These are phyloP conservation scores for Ennomos fuscantarius DNA, from an alignment of 2,888 invertebrate genomes.

Conservation along the genomic window DNA sequence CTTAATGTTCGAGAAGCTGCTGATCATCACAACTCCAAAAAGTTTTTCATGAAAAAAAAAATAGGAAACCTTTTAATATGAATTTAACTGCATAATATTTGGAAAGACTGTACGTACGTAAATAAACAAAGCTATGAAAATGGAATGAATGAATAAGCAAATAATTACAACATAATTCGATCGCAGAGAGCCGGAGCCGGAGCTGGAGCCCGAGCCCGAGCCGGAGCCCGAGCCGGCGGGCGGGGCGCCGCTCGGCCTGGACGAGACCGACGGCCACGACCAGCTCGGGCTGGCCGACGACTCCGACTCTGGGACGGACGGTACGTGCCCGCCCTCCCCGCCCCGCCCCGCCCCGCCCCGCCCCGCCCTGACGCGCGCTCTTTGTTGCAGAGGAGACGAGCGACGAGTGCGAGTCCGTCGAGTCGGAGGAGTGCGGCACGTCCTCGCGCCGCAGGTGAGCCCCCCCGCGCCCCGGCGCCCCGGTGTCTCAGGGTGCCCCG, in stretches of 20 bases:
- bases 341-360: background rate
- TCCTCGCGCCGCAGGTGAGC: conserved; percentile 21
- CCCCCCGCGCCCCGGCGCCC: conserved; percentile 8
- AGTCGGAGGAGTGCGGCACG: conserved; percentile 19
- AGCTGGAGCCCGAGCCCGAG: no score
- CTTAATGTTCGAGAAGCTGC: no score
- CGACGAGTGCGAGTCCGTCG: conserved; percentile 52
- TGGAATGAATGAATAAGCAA: no score
- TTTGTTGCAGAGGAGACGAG: conserved; percentile 56
- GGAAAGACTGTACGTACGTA: no score
- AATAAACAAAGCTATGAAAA: no score
- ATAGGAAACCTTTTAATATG: no score
- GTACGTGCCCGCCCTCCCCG: conserved; percentile 1
- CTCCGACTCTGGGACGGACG: conserved; percentile 54
- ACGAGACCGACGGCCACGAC: conserved; percentile 15
- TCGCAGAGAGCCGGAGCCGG: no score
- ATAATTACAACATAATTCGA: no score
- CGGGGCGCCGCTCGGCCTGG: conserved; percentile 21
- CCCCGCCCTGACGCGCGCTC: background rate
- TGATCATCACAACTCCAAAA: no score
- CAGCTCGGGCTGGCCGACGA: conserved; percentile 45
- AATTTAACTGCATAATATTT: no score
- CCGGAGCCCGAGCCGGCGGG: conserved; percentile 28
- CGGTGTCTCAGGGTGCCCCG: background rate
- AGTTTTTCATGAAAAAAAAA: no score